Evolutionary conservation across 2,888 invertebrate genomes (phyloP).

Genomic region (Zygaena filipendulae): DNA sequence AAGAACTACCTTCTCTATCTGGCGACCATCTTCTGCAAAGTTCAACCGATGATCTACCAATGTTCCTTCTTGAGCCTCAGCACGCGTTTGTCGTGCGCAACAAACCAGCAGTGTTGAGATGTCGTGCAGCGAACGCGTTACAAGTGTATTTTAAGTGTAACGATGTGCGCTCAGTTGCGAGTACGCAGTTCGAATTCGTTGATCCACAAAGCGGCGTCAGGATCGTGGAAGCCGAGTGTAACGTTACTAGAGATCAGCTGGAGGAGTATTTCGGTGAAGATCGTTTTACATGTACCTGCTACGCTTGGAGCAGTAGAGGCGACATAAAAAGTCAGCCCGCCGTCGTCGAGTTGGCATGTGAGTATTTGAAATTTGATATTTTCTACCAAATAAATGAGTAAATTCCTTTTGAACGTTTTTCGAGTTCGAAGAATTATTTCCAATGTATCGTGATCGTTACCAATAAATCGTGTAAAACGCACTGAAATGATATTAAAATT

Average conservation of each 20-base stretch:
- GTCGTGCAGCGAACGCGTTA: slow-evolving; percentile 91
- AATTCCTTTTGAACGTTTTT: slow-evolving; percentile 6
- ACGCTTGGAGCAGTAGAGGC: slow-evolving; percentile 91
- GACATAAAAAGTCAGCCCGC: slow-evolving; percentile 90
- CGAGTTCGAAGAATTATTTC: neutral
- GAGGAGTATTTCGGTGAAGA: slow-evolving; percentile 94
- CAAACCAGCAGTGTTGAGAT: slow-evolving; percentile 88
- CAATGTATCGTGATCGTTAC: neutral
- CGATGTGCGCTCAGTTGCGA: slow-evolving; percentile 75
- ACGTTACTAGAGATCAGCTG: slow-evolving; percentile 89
- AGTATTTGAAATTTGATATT: too few relatives aligned
- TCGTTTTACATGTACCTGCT: slow-evolving; percentile 92
- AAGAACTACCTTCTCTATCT: slow-evolving; percentile 55
- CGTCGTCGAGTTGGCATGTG: slow-evolving; percentile 91
- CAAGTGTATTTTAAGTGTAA: slow-evolving; percentile 93
- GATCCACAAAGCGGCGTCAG: slow-evolving; percentile 91
- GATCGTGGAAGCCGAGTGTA: slow-evolving; percentile 87
- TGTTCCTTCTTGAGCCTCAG: slow-evolving; percentile 88
- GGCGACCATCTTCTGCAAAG: slow-evolving; percentile 57
- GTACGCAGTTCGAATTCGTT: slow-evolving; percentile 83
- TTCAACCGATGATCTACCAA: slow-evolving; percentile 79
- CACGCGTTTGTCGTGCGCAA: slow-evolving; percentile 91
- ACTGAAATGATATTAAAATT: too few relatives aligned
- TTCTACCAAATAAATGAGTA: too few relatives aligned
- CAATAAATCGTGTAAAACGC: slow-evolving; percentile 5